Evolutionary conservation across 2,113 vertebrate species (phyloP).

Genomic region (Ia io): DNA sequence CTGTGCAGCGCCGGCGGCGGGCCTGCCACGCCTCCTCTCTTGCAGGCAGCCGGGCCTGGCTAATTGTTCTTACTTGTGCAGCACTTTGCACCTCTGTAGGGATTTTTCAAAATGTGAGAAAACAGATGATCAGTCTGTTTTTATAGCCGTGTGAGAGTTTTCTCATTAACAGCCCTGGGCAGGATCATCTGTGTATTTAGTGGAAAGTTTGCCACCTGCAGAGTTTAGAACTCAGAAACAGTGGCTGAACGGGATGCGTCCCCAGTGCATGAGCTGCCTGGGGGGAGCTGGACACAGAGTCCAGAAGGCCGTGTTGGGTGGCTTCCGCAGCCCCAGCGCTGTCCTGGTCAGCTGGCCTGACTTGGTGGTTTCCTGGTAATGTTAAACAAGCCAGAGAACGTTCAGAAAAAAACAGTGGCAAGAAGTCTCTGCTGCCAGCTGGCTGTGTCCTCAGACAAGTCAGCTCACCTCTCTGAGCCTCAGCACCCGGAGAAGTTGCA

Average conservation of each 20-base stretch:
- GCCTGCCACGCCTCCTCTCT: not conserved
- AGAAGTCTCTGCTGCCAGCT: not conserved
- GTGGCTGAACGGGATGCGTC: conserved; percentile 61
- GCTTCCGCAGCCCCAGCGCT: fast-evolving
- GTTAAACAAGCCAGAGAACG: not conserved
- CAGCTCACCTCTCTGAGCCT: not conserved
- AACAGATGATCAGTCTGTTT: conserved; percentile 89
- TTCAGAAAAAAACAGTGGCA: not conserved
- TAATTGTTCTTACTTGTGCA: conserved; percentile 81
- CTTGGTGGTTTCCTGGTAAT: fast-evolving
- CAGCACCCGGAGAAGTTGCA: not conserved
- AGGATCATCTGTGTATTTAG: conserved; percentile 88
- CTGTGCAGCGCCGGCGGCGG: not conserved
- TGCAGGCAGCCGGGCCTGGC: conserved; percentile 79
- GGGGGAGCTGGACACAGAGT: fast-evolving
- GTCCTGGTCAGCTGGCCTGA: no score
- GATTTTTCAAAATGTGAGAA: conserved; percentile 78
- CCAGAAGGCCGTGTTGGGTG: fast-evolving
- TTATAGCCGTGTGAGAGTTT: conserved; percentile 84
- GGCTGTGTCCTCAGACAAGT: not conserved
- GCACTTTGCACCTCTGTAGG: conserved; percentile 82
- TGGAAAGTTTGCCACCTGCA: conserved; percentile 85
- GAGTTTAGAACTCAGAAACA: conserved; percentile 78
- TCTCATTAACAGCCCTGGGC: conserved; percentile 90
- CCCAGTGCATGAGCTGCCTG: not conserved